Conservation (phyloP, 2,797 vertebrate species). For the Carduelis carduelis region DNA sequence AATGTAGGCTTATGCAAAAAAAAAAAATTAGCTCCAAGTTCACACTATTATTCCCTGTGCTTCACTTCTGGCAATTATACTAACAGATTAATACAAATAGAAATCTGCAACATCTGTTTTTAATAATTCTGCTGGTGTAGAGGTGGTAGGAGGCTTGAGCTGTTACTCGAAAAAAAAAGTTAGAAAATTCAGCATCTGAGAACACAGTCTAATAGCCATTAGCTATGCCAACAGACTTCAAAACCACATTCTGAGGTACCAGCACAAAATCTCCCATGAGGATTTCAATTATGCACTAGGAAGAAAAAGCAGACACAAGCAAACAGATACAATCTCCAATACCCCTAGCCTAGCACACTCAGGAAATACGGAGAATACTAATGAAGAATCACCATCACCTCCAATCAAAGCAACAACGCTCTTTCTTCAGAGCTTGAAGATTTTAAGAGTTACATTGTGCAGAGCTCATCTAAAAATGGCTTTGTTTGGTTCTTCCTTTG, state of each 20-base stretch:
- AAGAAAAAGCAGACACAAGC: slow-evolving; percentile 57
- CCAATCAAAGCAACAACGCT: not conserved
- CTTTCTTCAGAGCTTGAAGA: not conserved
- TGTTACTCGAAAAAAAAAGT: slow-evolving; percentile 11
- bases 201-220: slow-evolving; percentile 37
- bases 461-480: slow-evolving; percentile 37
- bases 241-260: slow-evolving; percentile 44
- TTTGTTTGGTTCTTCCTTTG: slow-evolving; percentile 50
- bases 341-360: not conserved
- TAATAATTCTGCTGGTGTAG: slow-evolving; percentile 41
- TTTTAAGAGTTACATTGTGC: not conserved
- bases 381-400: slow-evolving; percentile 42
- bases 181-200: slow-evolving; percentile 36
- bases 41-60: not conserved
- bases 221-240: slow-evolving; percentile 60
- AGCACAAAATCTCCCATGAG: slow-evolving; percentile 38
- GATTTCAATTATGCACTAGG: slow-evolving; percentile 57
- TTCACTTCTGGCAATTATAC: slow-evolving; percentile 38
- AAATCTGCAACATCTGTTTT: slow-evolving; percentile 50
- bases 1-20: not conserved
- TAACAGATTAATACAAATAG: slow-evolving; percentile 35
- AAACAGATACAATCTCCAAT: slow-evolving; percentile 46
- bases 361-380: slow-evolving; percentile 23
- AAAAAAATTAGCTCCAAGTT: not conserved
- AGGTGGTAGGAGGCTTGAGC: not conserved